phyloP scores from a whole-genome alignment of 2,797 vertebrate species.

The Spheniscus humboldti region DNA sequence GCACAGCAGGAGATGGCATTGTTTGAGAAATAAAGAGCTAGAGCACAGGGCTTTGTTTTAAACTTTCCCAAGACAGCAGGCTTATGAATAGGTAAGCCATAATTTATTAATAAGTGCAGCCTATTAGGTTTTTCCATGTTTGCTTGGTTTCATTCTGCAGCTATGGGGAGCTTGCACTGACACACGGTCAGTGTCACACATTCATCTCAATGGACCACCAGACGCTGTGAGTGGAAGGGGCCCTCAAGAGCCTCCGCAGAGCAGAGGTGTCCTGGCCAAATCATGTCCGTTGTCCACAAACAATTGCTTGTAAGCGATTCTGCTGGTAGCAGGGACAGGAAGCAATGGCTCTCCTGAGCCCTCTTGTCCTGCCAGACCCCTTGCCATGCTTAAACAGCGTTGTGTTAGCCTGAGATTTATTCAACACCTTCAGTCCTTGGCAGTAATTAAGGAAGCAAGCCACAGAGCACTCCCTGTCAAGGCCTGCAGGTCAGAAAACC shows the following conservation, averaged over 20 bases:
- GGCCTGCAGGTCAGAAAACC: not conserved
- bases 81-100: not conserved
- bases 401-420: not conserved
- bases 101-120: constrained; percentile 14
- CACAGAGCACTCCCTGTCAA: not conserved
- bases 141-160: not conserved
- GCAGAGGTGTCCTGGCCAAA: not conserved
- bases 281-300: not conserved
- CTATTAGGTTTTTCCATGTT: not conserved
- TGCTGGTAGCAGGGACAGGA: not conserved
- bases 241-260: not conserved
- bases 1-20: not conserved
- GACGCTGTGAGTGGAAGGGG: not conserved
- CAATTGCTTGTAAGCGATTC: not conserved
- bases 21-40: not conserved
- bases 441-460: not conserved
- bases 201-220: not conserved
- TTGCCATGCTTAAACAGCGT: not conserved
- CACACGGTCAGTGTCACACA: not conserved
- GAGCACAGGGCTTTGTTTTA: not conserved
- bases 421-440: not conserved
- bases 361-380: not conserved
- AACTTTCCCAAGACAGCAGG: not conserved
- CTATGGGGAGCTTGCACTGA: not conserved
- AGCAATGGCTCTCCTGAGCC: not conserved